Conservation (phyloP, 2,888 invertebrate genomes). For the Pyrrhia umbra region DNA sequence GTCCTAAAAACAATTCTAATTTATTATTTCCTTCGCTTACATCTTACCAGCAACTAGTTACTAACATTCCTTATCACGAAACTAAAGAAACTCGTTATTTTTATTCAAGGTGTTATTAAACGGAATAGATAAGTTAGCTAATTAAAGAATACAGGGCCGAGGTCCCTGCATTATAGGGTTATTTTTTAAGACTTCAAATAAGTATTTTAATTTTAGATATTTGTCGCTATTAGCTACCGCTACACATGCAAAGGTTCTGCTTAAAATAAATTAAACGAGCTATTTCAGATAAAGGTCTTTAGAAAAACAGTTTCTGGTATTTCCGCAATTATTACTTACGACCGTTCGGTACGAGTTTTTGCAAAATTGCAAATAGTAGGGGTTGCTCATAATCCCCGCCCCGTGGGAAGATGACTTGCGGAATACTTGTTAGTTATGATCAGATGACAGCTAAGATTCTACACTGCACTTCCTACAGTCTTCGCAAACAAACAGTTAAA, state of each 20-base stretch:
- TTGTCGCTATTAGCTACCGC: constrained; percentile 53
- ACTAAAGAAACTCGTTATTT: constrained; percentile 60
- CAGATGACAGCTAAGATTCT: constrained; percentile 39
- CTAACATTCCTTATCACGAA: constrained; percentile 59
- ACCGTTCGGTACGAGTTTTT: constrained; percentile 23
- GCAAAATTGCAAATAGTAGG: constrained; percentile 46
- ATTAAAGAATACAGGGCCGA: constrained; percentile 53
- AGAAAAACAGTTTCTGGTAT: constrained; percentile 21
- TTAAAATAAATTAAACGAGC: constrained; percentile 35
- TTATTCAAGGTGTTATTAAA: constrained; percentile 57
- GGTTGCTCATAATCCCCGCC: constrained; percentile 62
- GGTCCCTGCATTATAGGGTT: constrained; percentile 36
- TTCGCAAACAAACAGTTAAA: constrained; percentile 40
- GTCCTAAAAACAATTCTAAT: constrained; percentile 54
- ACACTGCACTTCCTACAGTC: constrained; percentile 37
- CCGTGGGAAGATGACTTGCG: constrained; percentile 81
- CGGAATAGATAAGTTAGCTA: constrained; percentile 56
- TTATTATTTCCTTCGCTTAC: constrained; percentile 56
- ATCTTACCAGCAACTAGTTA: constrained; percentile 43
- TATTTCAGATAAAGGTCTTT: constrained; percentile 19
- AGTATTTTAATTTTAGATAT: constrained; percentile 53
- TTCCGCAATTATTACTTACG: constrained; percentile 23
- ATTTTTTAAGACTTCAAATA: constrained; percentile 40
- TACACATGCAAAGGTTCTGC: constrained; percentile 38
- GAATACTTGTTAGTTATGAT: constrained; percentile 55